Evolutionary conservation across 2,888 invertebrate genomes (phyloP).

Genomic region (Pyralis farinalis): DNA sequence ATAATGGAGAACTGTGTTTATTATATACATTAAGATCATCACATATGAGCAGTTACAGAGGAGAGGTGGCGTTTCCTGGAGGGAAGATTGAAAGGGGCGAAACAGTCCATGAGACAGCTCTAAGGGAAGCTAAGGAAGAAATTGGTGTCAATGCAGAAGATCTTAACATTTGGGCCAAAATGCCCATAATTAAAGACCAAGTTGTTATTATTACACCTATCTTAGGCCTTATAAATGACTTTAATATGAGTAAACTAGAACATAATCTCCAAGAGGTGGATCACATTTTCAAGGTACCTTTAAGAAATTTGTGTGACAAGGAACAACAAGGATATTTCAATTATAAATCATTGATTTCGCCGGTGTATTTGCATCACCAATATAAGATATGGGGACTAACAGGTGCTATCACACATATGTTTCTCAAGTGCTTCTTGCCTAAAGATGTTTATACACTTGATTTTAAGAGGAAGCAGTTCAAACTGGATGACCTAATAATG

Average conservation of each 20-base stretch:
- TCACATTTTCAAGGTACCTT: constrained; percentile 86
- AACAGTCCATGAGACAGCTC: constrained; percentile 85
- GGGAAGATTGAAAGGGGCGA: constrained; percentile 87
- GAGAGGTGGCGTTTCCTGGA: constrained; percentile 94
- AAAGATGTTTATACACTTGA: neutral
- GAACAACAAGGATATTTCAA: no score
- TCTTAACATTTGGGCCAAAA: constrained; percentile 85
- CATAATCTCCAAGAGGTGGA: constrained; percentile 88
- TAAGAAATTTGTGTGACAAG: constrained; percentile 82
- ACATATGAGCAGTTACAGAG: constrained; percentile 86
- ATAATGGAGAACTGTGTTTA: constrained; percentile 85
- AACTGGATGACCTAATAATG: no score
- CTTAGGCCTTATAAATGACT: constrained; percentile 80
- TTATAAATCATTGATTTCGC: no score
- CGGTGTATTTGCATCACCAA: no score
- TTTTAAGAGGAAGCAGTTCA: neutral
- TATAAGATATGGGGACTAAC: no score
- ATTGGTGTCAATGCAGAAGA: constrained; percentile 83
- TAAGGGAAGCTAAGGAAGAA: constrained; percentile 95
- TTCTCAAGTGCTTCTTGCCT: no score
- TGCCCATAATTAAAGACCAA: constrained; percentile 46
- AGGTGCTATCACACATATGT: no score
- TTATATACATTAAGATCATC: constrained; percentile 91
- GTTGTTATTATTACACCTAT: constrained; percentile 86
- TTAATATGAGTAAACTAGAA: constrained; percentile 71